These are phyloP conservation scores for Eriocheir sinensis DNA, from an alignment of 1,140 invertebrate species.

Conservation along the genomic window DNA sequence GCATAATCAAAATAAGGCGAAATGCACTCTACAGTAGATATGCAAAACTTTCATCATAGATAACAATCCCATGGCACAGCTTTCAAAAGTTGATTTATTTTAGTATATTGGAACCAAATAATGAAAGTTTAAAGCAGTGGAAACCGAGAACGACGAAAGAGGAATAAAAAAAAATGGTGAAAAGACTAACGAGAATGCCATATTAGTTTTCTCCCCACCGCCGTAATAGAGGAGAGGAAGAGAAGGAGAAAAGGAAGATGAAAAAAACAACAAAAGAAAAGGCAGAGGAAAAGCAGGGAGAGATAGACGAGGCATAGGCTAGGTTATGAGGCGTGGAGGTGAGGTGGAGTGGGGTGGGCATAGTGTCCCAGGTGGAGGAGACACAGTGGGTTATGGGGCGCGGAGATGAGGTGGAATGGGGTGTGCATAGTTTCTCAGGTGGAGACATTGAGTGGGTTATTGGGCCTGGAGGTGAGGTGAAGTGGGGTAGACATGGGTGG, in stretches of 20 bases:
- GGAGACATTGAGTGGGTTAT: neutral
- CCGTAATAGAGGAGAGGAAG: neutral
- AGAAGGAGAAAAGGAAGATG: neutral
- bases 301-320: neutral
- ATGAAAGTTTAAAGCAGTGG: too few relatives aligned
- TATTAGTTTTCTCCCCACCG: neutral
- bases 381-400: neutral
- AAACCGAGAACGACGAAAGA: too few relatives aligned
- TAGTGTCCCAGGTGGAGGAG: neutral
- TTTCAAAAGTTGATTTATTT: too few relatives aligned
- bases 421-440: neutral
- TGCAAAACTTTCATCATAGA: too few relatives aligned
- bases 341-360: neutral
- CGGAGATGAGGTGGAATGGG: neutral
- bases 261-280: neutral
- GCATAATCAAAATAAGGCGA: too few relatives aligned
- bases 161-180: too few relatives aligned
- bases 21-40: too few relatives aligned
- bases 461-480: neutral
- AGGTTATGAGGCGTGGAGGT: neutral
- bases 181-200: too few relatives aligned
- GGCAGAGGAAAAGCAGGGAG: neutral
- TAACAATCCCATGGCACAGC: too few relatives aligned
- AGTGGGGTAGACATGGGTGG: neutral
- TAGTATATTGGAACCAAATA: too few relatives aligned